A percentile compares a stretch with the other conserved stretches of the same genome.
These are phyloP conservation scores for Scalopus aquaticus DNA, from an alignment of 2,113 vertebrate genomes.

Conservation along the genomic window DNA sequence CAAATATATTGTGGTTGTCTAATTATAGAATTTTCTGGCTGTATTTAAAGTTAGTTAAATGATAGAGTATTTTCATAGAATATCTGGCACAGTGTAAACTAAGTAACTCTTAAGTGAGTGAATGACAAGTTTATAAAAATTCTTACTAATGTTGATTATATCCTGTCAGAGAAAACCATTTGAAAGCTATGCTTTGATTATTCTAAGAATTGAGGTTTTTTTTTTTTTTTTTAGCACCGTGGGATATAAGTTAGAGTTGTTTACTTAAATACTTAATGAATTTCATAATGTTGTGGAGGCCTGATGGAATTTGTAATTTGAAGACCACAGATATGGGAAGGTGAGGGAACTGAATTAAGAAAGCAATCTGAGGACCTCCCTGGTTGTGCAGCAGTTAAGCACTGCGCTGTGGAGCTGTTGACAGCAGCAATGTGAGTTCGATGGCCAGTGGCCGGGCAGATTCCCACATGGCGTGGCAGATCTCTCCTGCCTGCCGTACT, in stretches of 20 bases:
- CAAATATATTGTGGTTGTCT: slow-evolving; percentile 78
- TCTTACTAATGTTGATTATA: slow-evolving; percentile 32
- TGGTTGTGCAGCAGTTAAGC: too few relatives aligned
- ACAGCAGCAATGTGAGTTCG: too few relatives aligned
- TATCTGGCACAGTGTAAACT: slow-evolving; percentile 43
- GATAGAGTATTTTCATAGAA: slow-evolving; percentile 27
- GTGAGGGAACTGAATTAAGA: slow-evolving; percentile 14
- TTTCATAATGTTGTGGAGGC: slow-evolving; percentile 29
- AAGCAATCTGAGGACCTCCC: too few relatives aligned
- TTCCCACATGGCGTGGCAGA: too few relatives aligned
- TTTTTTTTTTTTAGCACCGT: slow-evolving; percentile 13
- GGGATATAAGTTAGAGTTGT: slow-evolving; percentile 36
- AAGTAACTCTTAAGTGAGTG: slow-evolving; percentile 22
- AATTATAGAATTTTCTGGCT: slow-evolving; percentile 77
- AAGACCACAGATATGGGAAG: not conserved
- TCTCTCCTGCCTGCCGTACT: too few relatives aligned
- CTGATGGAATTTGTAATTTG: slow-evolving; percentile 47
- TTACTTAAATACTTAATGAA: slow-evolving; percentile 42
- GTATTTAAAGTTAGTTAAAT: slow-evolving; percentile 57
- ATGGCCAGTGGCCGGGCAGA: too few relatives aligned
- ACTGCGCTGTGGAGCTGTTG: too few relatives aligned
- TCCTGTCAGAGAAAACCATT: slow-evolving; percentile 42
- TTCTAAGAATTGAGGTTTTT: slow-evolving; percentile 40
- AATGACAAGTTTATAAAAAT: slow-evolving; percentile 39
- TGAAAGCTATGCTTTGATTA: slow-evolving; percentile 49